Base-by-base conservation (phyloP, 1,140 invertebrate species). In the Temnothorax nylanderi region DNA sequence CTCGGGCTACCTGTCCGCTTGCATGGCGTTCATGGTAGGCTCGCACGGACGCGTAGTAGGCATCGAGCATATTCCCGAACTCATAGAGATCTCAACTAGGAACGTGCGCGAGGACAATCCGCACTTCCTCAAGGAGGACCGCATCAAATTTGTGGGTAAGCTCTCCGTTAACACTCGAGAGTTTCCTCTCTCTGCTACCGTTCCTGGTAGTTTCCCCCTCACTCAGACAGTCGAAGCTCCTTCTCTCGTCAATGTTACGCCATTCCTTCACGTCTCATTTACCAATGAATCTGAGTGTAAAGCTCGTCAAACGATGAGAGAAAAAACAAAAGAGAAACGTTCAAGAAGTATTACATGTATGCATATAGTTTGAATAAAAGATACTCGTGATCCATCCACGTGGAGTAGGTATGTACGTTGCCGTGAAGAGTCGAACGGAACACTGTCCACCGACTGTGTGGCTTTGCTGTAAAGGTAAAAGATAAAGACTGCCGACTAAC, bases 11-110 rank as follows among this genome's bases (percentile, higher is more conserved):
- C 94, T 98, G 5, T 97, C 97, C 13, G 96, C 97, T 11, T 97
- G 97, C 89, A 97, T 98, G 97, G 97, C 96, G 5, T 92, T 96
- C 5, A 97, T 97, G 97, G 96, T 97, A 75, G 97, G 97, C 16
- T 91, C 96, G 41, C 92, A 69, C 18, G 97, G 97, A 11, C 95
- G 93, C 89, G 96, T 96, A 18, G 92, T 97, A 88, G 97, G 97
- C 11, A 96, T 97, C 44, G 97, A 97, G 89, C 97, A 98, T 93
- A 97, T 97, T 74, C 95, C 96, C 34, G 96, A 97, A 87, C 94
- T 97, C 37, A 96, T 97, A 11, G 93, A 95, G 80, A 89, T 92
- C 10, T 91, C 94, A 3, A 92, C 13, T 0, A 93, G 89, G 86
- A 95, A 95, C 85, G 92, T 95, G 4, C 87, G 72, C 34, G 91